These are phyloP conservation scores for Cynodonichthys magdalenae DNA, from an alignment of 2,797 vertebrate genomes.

Conservation along the genomic window DNA sequence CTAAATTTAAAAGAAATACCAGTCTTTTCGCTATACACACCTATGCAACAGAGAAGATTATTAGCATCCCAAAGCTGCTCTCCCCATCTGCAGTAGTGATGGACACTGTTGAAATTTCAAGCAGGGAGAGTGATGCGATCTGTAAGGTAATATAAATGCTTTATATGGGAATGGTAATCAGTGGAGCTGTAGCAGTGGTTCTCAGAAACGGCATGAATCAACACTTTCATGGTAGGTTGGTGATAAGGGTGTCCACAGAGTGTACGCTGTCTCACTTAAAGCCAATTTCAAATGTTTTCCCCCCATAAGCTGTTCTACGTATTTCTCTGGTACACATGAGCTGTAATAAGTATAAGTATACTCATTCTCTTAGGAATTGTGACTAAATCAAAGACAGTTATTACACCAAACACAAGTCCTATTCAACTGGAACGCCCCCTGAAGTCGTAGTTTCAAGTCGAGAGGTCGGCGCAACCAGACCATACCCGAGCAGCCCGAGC, in stretches of 20 bases:
- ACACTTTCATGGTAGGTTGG: conserved; percentile 19
- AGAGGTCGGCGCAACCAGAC: no score
- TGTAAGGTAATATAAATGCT: conserved; percentile 14
- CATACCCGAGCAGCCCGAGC: no score
- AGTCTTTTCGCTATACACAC: neutral
- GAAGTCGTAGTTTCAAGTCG: no score
- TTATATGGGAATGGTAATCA: conserved; percentile 12
- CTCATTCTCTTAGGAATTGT: neutral
- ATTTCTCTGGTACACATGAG: neutral
- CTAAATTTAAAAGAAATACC: neutral
- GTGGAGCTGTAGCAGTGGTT: conserved; percentile 12
- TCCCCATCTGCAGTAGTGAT: conserved; percentile 3
- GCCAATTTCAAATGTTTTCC: neutral
- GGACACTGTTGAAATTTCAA: conserved; percentile 14
- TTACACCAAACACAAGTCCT: no score
- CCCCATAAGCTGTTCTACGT: neutral
- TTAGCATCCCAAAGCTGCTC: conserved; percentile 1
- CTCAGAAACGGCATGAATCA: conserved; percentile 18
- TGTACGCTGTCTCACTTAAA: conserved; percentile 17
- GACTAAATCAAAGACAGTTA: neutral
- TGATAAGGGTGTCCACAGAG: conserved; percentile 14
- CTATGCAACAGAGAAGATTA: neutral
- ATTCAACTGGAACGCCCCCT: no score
- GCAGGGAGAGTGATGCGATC: conserved; percentile 22
- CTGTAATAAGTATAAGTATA: neutral